These are phyloP conservation scores for Montipora efflorescens DNA, from an alignment of 64 coral and sea anemone species.

Conservation along the genomic window DNA sequence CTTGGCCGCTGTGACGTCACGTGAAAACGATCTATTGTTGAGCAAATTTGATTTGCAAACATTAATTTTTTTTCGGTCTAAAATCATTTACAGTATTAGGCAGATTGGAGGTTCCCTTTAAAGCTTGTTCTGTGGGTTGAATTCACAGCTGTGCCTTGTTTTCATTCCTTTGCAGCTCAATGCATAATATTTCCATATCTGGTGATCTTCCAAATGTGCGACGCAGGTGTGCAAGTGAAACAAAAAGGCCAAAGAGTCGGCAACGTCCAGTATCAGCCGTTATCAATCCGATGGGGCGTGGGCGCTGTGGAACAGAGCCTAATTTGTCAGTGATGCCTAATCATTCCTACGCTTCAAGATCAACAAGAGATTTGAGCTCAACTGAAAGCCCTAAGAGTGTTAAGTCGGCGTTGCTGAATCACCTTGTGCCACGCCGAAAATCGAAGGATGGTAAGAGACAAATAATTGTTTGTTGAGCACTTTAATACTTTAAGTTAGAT, in stretches of 20 bases:
- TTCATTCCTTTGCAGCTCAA: not conserved
- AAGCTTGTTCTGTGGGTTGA: too few relatives aligned
- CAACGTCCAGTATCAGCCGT: slow-evolving; percentile 25
- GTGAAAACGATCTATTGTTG: too few relatives aligned
- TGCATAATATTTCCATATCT: slow-evolving; percentile 22
- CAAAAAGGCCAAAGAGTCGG: not conserved
- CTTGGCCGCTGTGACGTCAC: too few relatives aligned
- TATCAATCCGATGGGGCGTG: slow-evolving; percentile 40
- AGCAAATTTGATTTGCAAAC: too few relatives aligned
- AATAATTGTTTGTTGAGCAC: not conserved
- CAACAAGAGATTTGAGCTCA: slow-evolving; percentile 13
- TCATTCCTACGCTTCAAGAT: not conserved
- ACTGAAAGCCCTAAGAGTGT: slow-evolving; percentile 34
- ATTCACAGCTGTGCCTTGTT: not conserved
- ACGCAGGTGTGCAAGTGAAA: slow-evolving; percentile 23
- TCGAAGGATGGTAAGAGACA: slow-evolving; percentile 2
- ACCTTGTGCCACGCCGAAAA: slow-evolving; percentile 49
- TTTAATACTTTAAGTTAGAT: not conserved
- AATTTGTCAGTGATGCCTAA: not conserved
- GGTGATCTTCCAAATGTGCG: not conserved
- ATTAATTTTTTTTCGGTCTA: too few relatives aligned
- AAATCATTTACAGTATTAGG: too few relatives aligned
- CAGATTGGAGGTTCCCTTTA: too few relatives aligned
- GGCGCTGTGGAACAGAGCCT: slow-evolving; percentile 43
- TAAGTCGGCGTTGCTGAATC: slow-evolving; percentile 27